Conservation (phyloP, 2,797 vertebrate genomes). For the Myiothlypis chrysogaster region DNA sequence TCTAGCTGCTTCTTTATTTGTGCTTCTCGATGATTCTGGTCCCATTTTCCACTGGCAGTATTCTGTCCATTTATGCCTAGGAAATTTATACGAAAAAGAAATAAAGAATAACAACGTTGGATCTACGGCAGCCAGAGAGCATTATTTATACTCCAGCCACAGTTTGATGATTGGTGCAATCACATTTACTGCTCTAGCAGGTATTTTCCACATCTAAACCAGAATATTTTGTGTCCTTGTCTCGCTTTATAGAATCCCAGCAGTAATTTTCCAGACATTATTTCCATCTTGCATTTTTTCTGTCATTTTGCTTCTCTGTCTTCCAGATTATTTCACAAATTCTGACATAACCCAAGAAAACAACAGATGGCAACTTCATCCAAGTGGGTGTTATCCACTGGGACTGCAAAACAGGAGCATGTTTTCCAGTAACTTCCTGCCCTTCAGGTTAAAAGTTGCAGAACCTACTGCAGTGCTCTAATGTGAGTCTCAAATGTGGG, state of each 20-base stretch:
- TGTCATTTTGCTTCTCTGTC: background rate
- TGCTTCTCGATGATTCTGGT: background rate
- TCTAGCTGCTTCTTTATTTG: background rate
- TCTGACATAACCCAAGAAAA: conserved; percentile 41
- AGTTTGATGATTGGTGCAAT: background rate
- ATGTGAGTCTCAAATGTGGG: background rate
- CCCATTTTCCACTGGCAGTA: background rate
- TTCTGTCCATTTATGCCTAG: background rate
- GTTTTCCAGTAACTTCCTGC: conserved; percentile 39
- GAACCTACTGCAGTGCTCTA: background rate
- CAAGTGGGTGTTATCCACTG: conserved; percentile 47
- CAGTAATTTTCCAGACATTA: background rate
- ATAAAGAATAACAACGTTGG: background rate
- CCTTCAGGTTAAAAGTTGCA: conserved; percentile 47
- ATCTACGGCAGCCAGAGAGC: background rate
- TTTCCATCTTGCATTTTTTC: background rate
- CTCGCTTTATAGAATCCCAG: background rate
- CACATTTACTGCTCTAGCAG: background rate
- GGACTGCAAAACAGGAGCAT: conserved; percentile 27
- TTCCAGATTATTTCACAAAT: conserved; percentile 43
- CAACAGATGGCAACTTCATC: conserved; percentile 59
- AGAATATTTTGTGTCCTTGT: background rate
- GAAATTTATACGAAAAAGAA: background rate
- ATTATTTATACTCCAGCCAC: background rate
- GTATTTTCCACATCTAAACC: background rate